Conservation (phyloP, 2,797 vertebrate genomes). For the Lutjanus campechanus region DNA sequence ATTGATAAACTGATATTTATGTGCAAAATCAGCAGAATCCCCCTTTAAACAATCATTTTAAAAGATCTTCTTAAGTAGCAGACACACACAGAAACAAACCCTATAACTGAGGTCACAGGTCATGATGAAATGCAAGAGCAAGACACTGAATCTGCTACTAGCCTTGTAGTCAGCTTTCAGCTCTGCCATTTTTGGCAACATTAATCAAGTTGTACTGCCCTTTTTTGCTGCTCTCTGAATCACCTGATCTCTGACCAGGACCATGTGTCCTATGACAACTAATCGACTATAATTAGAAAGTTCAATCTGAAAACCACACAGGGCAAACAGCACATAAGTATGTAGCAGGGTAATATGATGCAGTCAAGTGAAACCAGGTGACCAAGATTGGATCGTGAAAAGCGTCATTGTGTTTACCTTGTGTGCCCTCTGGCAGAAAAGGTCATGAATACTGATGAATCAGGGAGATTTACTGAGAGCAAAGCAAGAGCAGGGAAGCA, state of each 20-base stretch:
- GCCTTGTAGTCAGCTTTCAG: background rate
- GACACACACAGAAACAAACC: background rate
- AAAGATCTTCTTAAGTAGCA: background rate
- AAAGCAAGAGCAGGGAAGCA: background rate
- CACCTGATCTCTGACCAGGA: slow-evolving; percentile 36
- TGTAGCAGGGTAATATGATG: slow-evolving; percentile 49
- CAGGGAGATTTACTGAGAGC: background rate
- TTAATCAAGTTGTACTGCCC: background rate
- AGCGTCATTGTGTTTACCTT: slow-evolving; percentile 29
- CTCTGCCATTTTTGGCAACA: background rate
- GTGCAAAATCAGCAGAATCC: background rate
- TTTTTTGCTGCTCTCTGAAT: background rate
- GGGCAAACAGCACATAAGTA: background rate
- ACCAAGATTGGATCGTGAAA: slow-evolving; percentile 17
- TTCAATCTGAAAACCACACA: slow-evolving; percentile 34
- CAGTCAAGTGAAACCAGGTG: slow-evolving; percentile 40
- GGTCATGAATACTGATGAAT: slow-evolving; percentile 28
- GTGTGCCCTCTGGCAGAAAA: slow-evolving; percentile 22
- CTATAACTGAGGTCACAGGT: background rate
- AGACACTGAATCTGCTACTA: background rate
- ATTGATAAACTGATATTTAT: background rate
- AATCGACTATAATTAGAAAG: slow-evolving; percentile 58
- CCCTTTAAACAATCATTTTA: background rate
- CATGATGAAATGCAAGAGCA: background rate
- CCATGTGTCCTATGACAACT: slow-evolving; percentile 39